phyloP scores from a whole-genome alignment of 2,113 vertebrate genomes.

The Gasterosteus nipponicus region DNA sequence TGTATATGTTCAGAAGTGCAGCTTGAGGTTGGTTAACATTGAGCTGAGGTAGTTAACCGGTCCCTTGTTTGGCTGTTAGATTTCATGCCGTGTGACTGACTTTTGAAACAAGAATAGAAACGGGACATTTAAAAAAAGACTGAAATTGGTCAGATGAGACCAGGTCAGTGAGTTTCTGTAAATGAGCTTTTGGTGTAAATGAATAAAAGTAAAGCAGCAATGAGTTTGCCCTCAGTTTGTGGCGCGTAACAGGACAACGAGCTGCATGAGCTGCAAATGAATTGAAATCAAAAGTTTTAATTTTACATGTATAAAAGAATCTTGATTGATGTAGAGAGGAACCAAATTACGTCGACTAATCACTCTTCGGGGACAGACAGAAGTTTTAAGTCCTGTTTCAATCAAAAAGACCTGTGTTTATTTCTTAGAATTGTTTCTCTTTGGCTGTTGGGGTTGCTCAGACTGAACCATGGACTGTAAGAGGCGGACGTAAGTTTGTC shows the following conservation, averaged over 20 bases:
- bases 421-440: not conserved
- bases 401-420: not conserved
- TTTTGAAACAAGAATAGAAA: not conserved
- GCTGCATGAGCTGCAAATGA: not conserved
- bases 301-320: not conserved
- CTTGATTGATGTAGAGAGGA: not conserved
- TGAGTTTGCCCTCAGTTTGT: not conserved
- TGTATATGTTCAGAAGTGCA: not conserved
- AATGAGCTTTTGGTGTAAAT: not conserved
- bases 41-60: not conserved
- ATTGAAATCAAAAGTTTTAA: not conserved
- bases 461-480: not conserved
- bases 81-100: not conserved
- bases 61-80: not conserved
- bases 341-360: not conserved
- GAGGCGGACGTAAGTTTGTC: too few species aligned
- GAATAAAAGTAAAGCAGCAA: not conserved
- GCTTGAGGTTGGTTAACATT: not conserved
- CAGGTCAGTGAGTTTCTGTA: not conserved
- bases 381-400: not conserved
- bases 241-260: slow-evolving; percentile 22
- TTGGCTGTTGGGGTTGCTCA: not conserved
- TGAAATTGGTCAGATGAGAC: not conserved
- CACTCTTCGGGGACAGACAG: not conserved
- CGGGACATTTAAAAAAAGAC: not conserved